Conservation (phyloP, 2,888 invertebrate species). For the Osmoderma eremita region DNA sequence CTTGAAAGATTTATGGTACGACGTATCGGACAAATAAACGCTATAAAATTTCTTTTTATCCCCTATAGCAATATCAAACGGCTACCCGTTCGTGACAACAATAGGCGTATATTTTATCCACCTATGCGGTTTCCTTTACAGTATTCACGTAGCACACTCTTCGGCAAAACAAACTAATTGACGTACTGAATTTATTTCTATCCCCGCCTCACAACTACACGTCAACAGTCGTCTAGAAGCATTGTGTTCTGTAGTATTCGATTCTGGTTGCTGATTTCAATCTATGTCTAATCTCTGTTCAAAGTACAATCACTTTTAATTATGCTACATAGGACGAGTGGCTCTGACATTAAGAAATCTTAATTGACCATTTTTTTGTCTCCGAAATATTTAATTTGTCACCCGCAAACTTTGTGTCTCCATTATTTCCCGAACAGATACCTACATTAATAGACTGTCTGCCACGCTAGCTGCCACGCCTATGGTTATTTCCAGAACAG, state of each 20-base stretch:
- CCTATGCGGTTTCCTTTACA: slow-evolving; percentile 16
- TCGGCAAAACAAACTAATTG: slow-evolving; percentile 12
- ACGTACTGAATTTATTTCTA: slow-evolving; percentile 22
- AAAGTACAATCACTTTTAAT: slow-evolving; percentile 37
- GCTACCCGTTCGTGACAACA: slow-evolving; percentile 2
- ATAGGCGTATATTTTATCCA: slow-evolving; percentile 5
- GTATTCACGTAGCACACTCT: neutral
- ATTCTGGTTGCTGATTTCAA: slow-evolving; percentile 27
- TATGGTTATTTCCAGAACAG: slow-evolving; percentile 11
- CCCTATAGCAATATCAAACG: slow-evolving; percentile 21
- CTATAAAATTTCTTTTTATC: no score
- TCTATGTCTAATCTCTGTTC: slow-evolving; percentile 19
- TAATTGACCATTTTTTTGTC: slow-evolving; percentile 42
- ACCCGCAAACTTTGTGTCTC: slow-evolving; percentile 19
- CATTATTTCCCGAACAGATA: slow-evolving; percentile 11
- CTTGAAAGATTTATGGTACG: no score
- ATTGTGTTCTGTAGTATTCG: slow-evolving; percentile 7
- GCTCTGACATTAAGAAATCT: slow-evolving; percentile 26
- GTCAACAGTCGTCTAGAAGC: slow-evolving; percentile 7
- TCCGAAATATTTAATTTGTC: slow-evolving; percentile 37
- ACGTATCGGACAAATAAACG: no score
- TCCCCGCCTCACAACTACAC: neutral
- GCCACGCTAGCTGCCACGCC: slow-evolving; percentile 20
- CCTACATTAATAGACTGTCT: no score
- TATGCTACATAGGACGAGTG: slow-evolving; percentile 13